Base-by-base conservation (phyloP, 2,888 invertebrate genomes). In the Xestia sexstrigata region DNA sequence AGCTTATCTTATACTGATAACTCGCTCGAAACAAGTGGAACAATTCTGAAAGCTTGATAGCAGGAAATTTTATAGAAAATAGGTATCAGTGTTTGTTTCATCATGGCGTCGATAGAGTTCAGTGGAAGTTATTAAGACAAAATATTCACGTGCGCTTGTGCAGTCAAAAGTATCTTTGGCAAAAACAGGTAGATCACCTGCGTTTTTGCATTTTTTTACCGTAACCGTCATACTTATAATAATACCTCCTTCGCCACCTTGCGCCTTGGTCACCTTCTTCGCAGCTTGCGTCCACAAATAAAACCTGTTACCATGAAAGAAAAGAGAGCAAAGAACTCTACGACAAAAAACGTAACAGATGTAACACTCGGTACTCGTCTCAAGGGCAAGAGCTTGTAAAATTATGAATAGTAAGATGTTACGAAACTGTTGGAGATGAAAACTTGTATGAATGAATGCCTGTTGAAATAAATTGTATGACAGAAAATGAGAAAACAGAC, bases 281-380 rank as follows among this genome's bases (percentile, higher is more conserved):
- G 63, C 70, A 82, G 63, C 39, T 81, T 60, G 58, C 35, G 45
- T 63, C 42, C 58, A 42, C 23, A 49, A 69, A 76, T 85, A 82
- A 81, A 83, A 85, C 82, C 62, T 26, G 75, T 81, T 81, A 55
- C 35, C n/a, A 60, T 47, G 23, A 67, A 70, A 63, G 9, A 70
- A 66, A 67, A 70, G 70, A 69, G 83, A 72, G 77, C 83, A 86
- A 84, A 67, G 71, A 84, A 78, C 78, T 75, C 35, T 42, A 30
- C 55, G 23, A 60, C 71, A 82, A 82, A 78, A 75, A 65, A 76
- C 78, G 52, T 47, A 70, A 71, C 69, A 70, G 63, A 58, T 69
- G 55, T 60, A 49, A 52, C 49, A 45, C 35, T 58, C 39, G 7
- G 23, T 66, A 62, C 26, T 35, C 49, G 60, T 60, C 63, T 73